Evolutionary conservation across 2,113 vertebrate species (phyloP).

Genomic region (Rhea americana): DNA sequence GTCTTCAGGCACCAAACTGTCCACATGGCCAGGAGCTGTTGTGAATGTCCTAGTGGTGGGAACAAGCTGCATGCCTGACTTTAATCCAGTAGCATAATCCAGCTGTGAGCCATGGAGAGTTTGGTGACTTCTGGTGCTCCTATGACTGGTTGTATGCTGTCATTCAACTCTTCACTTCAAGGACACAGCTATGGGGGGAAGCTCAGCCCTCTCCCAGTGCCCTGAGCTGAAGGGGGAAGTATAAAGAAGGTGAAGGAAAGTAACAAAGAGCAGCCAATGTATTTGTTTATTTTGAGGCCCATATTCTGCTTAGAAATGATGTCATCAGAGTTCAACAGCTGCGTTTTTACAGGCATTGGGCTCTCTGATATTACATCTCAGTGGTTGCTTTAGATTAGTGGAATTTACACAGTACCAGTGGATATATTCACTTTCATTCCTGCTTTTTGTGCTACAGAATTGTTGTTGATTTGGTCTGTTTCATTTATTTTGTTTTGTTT

Average conservation of each 20-base stretch:
- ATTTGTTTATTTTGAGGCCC: background rate
- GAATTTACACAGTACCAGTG: background rate
- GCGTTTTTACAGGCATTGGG: background rate
- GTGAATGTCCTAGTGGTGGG: background rate
- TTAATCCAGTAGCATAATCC: background rate
- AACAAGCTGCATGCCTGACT: background rate
- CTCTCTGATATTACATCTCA: background rate
- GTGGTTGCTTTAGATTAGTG: background rate
- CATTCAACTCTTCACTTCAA: background rate
- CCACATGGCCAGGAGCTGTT: background rate
- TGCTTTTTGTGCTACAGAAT: background rate
- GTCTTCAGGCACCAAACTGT: background rate
- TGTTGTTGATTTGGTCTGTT: background rate
- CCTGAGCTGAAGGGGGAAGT: background rate
- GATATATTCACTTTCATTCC: background rate
- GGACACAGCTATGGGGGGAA: background rate
- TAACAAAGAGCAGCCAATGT: background rate
- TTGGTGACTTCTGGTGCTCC: background rate
- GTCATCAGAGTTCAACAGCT: background rate
- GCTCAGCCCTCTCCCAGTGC: background rate
- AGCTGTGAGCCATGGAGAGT: background rate
- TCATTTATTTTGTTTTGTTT: background rate
- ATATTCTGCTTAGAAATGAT: background rate
- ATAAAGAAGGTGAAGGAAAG: background rate
- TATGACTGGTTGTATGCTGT: background rate